phyloP scores from a whole-genome alignment of 1,140 invertebrate species.

The Leucophenga varia region DNA sequence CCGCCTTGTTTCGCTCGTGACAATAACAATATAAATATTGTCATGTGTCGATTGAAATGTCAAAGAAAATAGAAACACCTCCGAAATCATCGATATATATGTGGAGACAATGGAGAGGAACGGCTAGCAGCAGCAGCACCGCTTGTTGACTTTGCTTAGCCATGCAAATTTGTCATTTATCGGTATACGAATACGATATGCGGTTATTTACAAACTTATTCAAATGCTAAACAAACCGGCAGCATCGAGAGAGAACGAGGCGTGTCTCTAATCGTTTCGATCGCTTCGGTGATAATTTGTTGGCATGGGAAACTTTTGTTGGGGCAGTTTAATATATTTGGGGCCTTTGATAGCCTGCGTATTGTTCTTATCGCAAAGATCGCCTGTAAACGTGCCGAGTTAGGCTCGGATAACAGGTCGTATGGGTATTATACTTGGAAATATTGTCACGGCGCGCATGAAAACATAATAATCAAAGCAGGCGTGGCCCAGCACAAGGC shows the following conservation, averaged over 20 bases:
- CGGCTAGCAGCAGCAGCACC: constrained; percentile 13
- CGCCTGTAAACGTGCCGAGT: constrained; percentile 9
- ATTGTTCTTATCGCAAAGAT: constrained; percentile 15
- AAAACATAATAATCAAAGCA: constrained; percentile 13
- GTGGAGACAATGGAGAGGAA: constrained; percentile 19
- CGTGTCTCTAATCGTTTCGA: constrained; percentile 21
- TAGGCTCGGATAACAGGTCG: constrained; percentile 29
- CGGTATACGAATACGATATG: not conserved
- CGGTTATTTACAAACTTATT: constrained; percentile 31
- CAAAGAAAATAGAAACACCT: constrained; percentile 17
- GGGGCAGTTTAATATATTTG: constrained; percentile 4
- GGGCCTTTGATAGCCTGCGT: constrained; percentile 1
- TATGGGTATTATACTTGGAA: constrained; percentile 19
- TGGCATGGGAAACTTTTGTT: constrained; percentile 27
- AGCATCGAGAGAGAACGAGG: constrained; percentile 27
- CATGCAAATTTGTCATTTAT: constrained; percentile 25
- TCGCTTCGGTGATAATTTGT: constrained; percentile 11
- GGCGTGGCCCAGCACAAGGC: constrained; percentile 17
- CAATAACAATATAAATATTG: too few species aligned
- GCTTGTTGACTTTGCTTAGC: constrained; percentile 19
- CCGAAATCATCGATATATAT: not conserved
- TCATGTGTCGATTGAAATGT: constrained; percentile 20
- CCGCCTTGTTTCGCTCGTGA: constrained; percentile 4
- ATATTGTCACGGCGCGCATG: constrained; percentile 16
- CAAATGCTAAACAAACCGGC: constrained; percentile 40